Base-by-base conservation (phyloP, 2,888 invertebrate species). In the Cephus nigrinus region DNA sequence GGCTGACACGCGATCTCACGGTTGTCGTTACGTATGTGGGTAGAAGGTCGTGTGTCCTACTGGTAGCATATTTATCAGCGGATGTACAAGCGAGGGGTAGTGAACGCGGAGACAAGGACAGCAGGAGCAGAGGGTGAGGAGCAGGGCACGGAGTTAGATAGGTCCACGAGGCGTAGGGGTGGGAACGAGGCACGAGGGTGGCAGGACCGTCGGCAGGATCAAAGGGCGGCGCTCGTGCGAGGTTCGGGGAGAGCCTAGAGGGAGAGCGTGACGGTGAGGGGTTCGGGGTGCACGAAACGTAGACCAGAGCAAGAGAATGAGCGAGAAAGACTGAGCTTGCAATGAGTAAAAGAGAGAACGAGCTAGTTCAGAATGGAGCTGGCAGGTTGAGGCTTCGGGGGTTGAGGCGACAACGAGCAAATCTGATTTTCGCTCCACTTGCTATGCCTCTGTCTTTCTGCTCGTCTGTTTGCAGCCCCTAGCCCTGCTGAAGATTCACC, bases 351-450 rank as follows among this genome's bases (percentile, higher is more conserved):
- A 30, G 32, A 2, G 15, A 71, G 31, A 32, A 5, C 11, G 12
- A 71, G 71, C 12, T 34, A 71, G 23, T 69, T 36, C 23, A 55
- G 84, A 84, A 85, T 85, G 82, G 33, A 75, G 75, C 36, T 40
- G 68, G 68, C 85, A 81, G 85, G 83, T 80, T 82, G 80, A 82
- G 82, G 83, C 82, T 83, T 82, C 80, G 84, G 83, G 86, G 86
- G 85, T 86, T 84, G 88, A 90, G 90, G 90, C 89, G 90, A 90
- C 90, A 91, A 90, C 90, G 89, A 88, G 89, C 85, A 91, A 91
- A 91, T 91, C 90, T 90, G 90, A 90, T 90, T 91, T 90, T 90
- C 90, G 88, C 88, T 90, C 86, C 88, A 88, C 90, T 89, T 87
- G 88, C 88, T 84, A 83, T 86, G 84, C 85, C 83, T 85, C 84